These are phyloP conservation scores for Macaria liturata DNA, from an alignment of 2,888 invertebrate genomes.

Conservation along the genomic window DNA sequence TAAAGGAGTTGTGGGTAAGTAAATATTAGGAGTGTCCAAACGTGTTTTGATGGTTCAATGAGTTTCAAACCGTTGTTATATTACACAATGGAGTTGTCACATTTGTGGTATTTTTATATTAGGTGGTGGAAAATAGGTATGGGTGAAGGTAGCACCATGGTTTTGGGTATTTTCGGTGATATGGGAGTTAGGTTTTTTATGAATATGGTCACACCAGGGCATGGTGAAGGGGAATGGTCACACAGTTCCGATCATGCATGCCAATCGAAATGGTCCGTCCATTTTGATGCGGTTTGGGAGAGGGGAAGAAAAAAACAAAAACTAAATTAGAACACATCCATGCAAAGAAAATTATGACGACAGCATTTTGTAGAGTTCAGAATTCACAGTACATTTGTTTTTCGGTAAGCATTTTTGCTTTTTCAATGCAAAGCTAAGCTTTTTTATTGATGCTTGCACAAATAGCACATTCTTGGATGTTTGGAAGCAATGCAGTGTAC, in stretches of 20 bases:
- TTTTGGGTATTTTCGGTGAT: conserved; percentile 9
- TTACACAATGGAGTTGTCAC: not conserved
- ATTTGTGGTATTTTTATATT: conserved; percentile 9
- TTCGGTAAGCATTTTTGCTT: conserved; percentile 1
- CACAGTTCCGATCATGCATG: conserved; percentile 41
- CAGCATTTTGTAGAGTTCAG: conserved; percentile 15
- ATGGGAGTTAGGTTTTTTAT: not conserved
- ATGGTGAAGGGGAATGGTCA: no score
- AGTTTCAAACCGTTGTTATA: conserved; percentile 15
- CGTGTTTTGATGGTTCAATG: conserved; percentile 11
- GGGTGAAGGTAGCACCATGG: not conserved
- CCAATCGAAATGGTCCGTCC: conserved; percentile 40
- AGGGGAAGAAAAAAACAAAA: conserved; percentile 54
- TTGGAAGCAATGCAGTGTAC: conserved; percentile 24
- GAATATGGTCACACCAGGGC: conserved; percentile 8
- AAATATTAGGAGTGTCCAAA: not conserved
- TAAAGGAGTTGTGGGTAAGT: not conserved
- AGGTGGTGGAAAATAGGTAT: conserved; percentile 6
- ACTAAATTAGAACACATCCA: conserved; percentile 57
- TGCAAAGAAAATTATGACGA: conserved; percentile 33
- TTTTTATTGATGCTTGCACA: conserved; percentile 21
- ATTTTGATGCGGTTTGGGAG: conserved; percentile 48
- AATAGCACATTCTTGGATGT: conserved; percentile 19
- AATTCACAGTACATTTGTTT: conserved; percentile 7
- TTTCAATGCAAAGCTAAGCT: conserved; percentile 21